Evolutionary conservation across 2,888 invertebrate species (phyloP).

Genomic region (Eilema caniola): DNA sequence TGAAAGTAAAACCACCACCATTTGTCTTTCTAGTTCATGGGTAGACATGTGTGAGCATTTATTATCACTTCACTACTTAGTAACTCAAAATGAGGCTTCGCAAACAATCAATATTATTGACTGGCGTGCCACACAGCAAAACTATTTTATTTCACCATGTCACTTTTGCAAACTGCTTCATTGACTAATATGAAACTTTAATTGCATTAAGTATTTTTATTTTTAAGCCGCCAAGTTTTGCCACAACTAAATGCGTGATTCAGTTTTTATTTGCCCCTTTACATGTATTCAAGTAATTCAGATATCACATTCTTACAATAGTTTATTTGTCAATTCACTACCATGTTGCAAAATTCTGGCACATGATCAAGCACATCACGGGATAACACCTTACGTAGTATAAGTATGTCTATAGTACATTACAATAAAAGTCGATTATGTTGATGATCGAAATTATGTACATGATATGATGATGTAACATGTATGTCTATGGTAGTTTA

Average conservation of each 20-base stretch:
- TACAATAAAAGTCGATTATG: conserved; percentile 17
- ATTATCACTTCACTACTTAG: conserved; percentile 32
- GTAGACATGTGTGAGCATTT: conserved; percentile 19
- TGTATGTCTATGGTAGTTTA: not conserved
- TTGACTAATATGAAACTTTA: not conserved
- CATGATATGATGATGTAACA: not conserved
- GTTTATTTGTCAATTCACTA: conserved; percentile 38
- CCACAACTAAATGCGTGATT: not conserved
- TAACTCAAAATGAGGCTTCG: conserved; percentile 41
- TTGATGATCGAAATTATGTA: conserved; percentile 10
- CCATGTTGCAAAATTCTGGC: conserved; percentile 64
- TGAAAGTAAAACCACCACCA: conserved; percentile 46
- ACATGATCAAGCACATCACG: conserved; percentile 65
- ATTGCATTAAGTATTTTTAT: not conserved
- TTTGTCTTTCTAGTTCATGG: conserved; percentile 28
- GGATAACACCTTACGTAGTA: conserved; percentile 57
- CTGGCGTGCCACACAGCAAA: conserved; percentile 26
- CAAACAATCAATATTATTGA: conserved; percentile 43
- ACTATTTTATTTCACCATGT: not conserved
- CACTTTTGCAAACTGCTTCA: not conserved
- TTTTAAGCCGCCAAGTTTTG: not conserved
- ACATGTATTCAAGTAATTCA: not conserved
- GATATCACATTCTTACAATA: not conserved
- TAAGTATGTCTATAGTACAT: conserved; percentile 34
- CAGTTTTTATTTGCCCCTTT: not conserved